Evolutionary conservation across 2,113 vertebrate species (phyloP).

Genomic region (Laticauda laticaudata): DNA sequence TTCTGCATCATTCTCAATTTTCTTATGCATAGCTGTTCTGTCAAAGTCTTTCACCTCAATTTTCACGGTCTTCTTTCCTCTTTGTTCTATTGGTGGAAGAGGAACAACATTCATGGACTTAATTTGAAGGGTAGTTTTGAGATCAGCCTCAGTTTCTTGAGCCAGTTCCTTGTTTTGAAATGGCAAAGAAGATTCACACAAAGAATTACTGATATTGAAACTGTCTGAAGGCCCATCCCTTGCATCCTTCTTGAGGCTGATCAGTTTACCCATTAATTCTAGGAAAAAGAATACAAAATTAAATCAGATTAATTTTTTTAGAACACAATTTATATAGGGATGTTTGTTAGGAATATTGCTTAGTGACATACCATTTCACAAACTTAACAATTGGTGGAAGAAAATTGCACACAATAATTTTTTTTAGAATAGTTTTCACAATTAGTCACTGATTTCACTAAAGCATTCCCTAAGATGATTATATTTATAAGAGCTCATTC

Average conservation of each 20-base stretch:
- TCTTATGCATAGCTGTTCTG: conserved; percentile 32
- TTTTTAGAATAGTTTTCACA: not conserved
- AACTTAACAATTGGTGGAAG: not conserved
- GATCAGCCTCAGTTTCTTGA: not conserved
- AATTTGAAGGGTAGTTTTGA: conserved; percentile 16
- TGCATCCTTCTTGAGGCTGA: conserved; percentile 80
- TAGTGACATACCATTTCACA: not conserved
- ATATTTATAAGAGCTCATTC: not conserved
- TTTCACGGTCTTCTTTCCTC: conserved; percentile 74
- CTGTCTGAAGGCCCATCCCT: conserved; percentile 47
- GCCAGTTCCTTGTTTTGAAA: conserved; percentile 41
- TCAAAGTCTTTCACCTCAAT: conserved; percentile 60
- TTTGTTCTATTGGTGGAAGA: conserved; percentile 4
- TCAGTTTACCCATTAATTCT: conserved; percentile 71
- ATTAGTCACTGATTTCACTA: not conserved
- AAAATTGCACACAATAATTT: not conserved
- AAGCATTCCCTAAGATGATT: not conserved
- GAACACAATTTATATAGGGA: not conserved
- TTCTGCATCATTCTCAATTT: conserved; percentile 44
- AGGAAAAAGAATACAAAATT: not conserved
- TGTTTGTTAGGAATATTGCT: not conserved
- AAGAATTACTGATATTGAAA: conserved; percentile 18
- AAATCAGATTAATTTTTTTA: not conserved
- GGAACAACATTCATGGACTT: not conserved
- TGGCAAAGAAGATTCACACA: not conserved